Evolutionary conservation across 2,888 invertebrate genomes (phyloP).

Genomic region (Yponomeuta plumbellus): DNA sequence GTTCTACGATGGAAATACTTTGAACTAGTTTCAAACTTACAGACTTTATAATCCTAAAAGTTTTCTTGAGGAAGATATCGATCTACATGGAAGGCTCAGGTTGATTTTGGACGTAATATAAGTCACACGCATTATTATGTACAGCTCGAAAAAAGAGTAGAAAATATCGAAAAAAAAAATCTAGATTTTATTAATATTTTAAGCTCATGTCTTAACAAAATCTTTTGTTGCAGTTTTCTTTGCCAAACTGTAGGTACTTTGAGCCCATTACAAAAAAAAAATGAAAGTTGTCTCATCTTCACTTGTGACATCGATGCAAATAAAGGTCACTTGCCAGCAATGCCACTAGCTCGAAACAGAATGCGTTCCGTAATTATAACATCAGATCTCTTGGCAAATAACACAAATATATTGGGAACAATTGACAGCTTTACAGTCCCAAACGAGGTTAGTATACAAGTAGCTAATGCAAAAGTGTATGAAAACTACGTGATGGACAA

Average conservation of each 20-base stretch:
- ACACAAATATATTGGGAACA: neutral
- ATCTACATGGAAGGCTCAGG: no score
- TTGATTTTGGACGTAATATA: no score
- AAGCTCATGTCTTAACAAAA: no score
- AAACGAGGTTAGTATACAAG: neutral
- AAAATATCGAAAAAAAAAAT: no score
- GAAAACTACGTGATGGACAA: neutral
- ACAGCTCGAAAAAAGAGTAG: no score
- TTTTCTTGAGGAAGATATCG: no score
- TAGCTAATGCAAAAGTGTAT: neutral
- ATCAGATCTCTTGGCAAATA: neutral
- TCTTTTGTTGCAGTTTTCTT: neutral
- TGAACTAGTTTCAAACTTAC: neutral
- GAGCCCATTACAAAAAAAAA: neutral
- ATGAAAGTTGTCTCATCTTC: slow-evolving; percentile 13
- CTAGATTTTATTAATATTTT: no score
- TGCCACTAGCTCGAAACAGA: slow-evolving; percentile 2
- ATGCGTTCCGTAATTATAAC: neutral
- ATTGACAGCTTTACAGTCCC: neutral
- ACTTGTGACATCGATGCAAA: slow-evolving; percentile 14
- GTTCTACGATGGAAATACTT: neutral
- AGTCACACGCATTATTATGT: no score
- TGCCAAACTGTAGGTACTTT: neutral
- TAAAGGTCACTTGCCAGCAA: slow-evolving; percentile 16
- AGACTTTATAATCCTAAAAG: no score